Evolutionary conservation across 2,888 invertebrate species (phyloP), one percentile per base, ranked within the genome.

Genomic region (Eupithecia subumbrata): DNA sequence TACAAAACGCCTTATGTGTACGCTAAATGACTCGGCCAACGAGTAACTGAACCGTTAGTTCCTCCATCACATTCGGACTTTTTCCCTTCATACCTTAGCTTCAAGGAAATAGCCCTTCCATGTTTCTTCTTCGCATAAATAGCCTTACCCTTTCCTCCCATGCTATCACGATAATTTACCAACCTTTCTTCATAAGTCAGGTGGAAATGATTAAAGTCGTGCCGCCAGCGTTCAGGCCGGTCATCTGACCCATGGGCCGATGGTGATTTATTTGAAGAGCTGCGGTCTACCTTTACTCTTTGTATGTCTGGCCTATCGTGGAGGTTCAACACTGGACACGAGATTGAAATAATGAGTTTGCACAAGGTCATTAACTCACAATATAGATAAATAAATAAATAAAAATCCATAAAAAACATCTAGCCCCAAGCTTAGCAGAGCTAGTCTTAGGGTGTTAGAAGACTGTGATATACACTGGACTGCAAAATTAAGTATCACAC

Each of bases 121-220:
- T 37, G 66, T 66, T 66, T 37, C 37, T 37, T 11, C 37, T 14
- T 30, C n/a, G 12, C 40, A 60, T 68, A 25, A 25, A 71, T 60
- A 71, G 34, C 56, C 7, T 3, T 8, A 69, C 69, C 69, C 56
- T 74, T 74, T 34, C 66, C 25, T 34, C 56, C 18, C 14, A 63
- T 67, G 64, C 14, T 48, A 71, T 71, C 71, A 63, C 71, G 69
- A 68, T 68, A 73, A 67, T 72, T 63, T 71, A 43, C 70, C 43
- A 70, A 76, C 75, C 73, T 77, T 71, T 76, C 76, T 68, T 72
- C 71, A 71, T 71, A 73, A 66, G 43, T 71, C 66, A 76, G 52
- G 76, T 76, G 63, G 76, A 76, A 76, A 74, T 76, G 76, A 76
- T 76, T 69, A 74, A 71, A 69, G 73, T 68, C 68, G n/a, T 68